Conservation (phyloP, 2,113 vertebrate genomes). For the Lipophrys pholis region DNA sequence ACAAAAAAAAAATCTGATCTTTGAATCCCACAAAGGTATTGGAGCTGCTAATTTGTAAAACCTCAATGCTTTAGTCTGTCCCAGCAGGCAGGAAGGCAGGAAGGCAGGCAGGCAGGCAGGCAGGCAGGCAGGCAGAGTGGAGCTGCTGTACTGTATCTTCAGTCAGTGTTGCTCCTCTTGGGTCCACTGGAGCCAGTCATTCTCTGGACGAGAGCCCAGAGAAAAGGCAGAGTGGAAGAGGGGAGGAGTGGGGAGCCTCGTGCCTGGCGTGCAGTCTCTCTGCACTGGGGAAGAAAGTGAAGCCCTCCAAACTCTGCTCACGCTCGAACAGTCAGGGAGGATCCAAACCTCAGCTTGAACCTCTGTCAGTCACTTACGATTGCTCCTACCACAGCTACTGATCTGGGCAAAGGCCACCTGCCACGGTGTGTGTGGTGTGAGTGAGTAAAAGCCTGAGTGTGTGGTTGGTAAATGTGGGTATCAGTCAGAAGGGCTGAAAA, state of each 20-base stretch:
- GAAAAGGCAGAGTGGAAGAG: constrained; percentile 63
- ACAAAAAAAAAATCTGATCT: constrained; percentile 5
- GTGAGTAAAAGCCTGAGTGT: constrained; percentile 21
- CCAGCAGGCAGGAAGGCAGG: constrained; percentile 31
- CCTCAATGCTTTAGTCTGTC: constrained; percentile 36
- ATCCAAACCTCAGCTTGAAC: constrained; percentile 66
- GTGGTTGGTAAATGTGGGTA: constrained; percentile 35
- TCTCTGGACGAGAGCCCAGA: constrained; percentile 75
- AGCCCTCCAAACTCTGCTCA: constrained; percentile 68
- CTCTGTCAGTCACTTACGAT: constrained; percentile 54
- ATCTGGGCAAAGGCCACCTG: constrained; percentile 62
- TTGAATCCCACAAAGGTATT: constrained; percentile 37
- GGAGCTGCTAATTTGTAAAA: constrained; percentile 51
- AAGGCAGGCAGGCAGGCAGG: constrained; percentile 33
- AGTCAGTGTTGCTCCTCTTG: constrained; percentile 61
- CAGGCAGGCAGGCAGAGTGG: constrained; percentile 40
- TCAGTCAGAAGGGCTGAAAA: constrained; percentile 50
- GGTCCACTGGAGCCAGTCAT: constrained; percentile 72
- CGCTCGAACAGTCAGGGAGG: constrained; percentile 57
- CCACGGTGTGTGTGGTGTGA: constrained; percentile 35
- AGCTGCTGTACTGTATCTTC: constrained; percentile 57
- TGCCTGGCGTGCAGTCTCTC: constrained; percentile 74
- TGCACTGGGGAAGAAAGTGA: constrained; percentile 65
- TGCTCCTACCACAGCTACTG: constrained; percentile 53
- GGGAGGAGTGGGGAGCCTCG: constrained; percentile 73